Conservation (phyloP, 2,797 vertebrate genomes). For the Leucoraja ocellata region DNA sequence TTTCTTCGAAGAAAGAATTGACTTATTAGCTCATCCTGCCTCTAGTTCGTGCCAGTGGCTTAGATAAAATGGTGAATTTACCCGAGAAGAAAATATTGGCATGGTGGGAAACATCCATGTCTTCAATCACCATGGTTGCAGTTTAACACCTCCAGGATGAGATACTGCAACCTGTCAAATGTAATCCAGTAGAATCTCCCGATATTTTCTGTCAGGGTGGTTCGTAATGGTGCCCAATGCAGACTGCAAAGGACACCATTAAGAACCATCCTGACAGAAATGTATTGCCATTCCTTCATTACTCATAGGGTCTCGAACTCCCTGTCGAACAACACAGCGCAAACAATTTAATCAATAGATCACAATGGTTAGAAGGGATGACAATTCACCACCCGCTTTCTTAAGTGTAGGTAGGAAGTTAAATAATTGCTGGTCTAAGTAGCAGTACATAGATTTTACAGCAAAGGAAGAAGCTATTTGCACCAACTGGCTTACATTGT, state of each 20-base stretch:
- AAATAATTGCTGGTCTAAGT: neutral
- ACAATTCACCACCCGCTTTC: neutral
- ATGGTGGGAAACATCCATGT: neutral
- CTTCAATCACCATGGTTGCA: neutral
- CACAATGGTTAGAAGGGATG: neutral
- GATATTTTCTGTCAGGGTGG: neutral
- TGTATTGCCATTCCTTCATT: neutral
- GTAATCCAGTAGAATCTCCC: neutral
- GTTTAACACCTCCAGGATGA: neutral
- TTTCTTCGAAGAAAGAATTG: neutral
- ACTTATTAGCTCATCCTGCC: neutral
- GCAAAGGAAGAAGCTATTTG: neutral
- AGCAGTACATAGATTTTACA: neutral
- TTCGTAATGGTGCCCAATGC: no score
- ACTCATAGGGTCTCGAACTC: neutral
- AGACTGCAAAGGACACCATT: neutral
- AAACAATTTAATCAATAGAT: neutral
- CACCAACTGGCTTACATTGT: neutral
- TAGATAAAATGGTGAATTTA: neutral
- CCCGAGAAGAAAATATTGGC: neutral
- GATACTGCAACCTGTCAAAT: neutral
- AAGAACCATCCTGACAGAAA: neutral
- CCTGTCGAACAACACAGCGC: neutral
- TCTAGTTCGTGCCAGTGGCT: neutral
- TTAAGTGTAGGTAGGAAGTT: neutral